Percentiles rank a stretch among this genome's conserved stretches.
Conservation (phyloP, 2,797 vertebrate species). For the Bucorvus abyssinicus region DNA sequence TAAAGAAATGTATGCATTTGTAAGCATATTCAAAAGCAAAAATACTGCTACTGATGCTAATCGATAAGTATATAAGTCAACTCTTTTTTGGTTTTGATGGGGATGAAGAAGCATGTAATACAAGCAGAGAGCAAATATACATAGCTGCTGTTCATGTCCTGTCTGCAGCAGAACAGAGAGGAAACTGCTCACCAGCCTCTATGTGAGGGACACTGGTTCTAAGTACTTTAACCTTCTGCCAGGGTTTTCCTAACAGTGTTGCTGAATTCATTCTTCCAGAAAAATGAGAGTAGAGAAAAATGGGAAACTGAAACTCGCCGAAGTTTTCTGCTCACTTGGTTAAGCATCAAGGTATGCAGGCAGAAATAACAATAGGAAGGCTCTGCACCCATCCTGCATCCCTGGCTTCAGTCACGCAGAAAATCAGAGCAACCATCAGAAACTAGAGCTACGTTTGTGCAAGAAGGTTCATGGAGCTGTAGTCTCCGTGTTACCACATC, state of each 20-base stretch:
- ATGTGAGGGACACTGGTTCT: neutral
- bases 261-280: neutral
- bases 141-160: neutral
- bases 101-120: neutral
- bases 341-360: neutral
- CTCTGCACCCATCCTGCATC: neutral
- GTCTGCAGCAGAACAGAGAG: neutral
- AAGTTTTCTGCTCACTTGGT: neutral
- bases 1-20: neutral
- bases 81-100: neutral
- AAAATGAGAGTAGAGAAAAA: neutral
- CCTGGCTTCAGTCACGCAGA: neutral
- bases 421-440: neutral
- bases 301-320: neutral
- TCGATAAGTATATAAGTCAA: neutral
- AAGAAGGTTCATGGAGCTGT: neutral
- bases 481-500: rapidly evolving
- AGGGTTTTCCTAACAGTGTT: neutral
- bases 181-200: neutral
- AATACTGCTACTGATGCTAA: neutral
- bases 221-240: neutral
- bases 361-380: neutral
- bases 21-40: neutral
- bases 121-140: neutral
- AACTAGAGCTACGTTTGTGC: neutral